A percentile compares a stretch with the other conserved stretches of the same genome.
Evolutionary conservation across 2,888 invertebrate genomes (phyloP).

Genomic region (Agapetus fuscipes): DNA sequence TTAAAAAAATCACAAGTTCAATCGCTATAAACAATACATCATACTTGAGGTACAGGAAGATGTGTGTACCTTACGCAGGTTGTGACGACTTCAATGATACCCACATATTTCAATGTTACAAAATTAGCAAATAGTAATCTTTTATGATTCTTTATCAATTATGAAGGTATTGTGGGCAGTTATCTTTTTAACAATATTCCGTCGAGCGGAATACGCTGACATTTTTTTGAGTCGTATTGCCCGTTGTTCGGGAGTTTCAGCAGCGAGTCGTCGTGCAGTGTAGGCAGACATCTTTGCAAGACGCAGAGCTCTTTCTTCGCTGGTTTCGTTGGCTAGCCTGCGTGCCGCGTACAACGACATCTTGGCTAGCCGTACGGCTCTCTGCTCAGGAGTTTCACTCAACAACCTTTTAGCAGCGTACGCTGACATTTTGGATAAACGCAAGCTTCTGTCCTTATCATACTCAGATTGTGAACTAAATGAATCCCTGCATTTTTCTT

Average conservation of each 20-base stretch:
- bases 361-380: constrained; percentile 28
- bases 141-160: too few species aligned
- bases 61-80: too few species aligned
- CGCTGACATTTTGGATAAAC: constrained; percentile 13
- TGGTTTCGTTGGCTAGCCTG: constrained; percentile 31
- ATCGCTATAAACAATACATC: too few species aligned
- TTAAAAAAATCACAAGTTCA: too few species aligned
- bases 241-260: constrained; percentile 37
- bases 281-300: constrained; percentile 41
- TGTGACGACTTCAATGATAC: too few species aligned
- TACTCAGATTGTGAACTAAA: too few species aligned
- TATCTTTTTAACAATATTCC: constrained; percentile 1
- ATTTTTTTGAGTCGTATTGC: constrained; percentile 34
- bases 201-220: constrained; percentile 37
- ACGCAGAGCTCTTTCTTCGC: constrained; percentile 32
- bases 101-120: too few species aligned
- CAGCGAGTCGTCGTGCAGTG: constrained; percentile 37
- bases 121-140: too few species aligned
- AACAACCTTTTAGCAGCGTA: constrained; percentile 24
- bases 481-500: too few species aligned
- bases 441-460: constrained; percentile 1
- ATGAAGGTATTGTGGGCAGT: too few species aligned
- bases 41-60: too few species aligned
- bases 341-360: constrained; percentile 26
- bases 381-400: constrained; percentile 27